Conservation (phyloP, 2,797 vertebrate species). For the Manis javanica region DNA sequence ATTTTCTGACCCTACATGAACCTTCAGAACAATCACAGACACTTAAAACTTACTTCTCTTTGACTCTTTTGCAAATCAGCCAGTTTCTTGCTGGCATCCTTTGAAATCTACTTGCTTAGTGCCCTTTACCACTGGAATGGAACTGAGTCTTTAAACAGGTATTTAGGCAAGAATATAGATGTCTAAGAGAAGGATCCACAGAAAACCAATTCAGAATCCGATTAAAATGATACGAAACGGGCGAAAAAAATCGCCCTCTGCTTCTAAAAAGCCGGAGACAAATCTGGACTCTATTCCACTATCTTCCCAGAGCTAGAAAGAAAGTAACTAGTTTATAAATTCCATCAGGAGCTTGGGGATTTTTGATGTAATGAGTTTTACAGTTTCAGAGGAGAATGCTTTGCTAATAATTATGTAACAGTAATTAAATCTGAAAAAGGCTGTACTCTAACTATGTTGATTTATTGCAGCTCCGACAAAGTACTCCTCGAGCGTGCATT, state of each 20-base stretch:
- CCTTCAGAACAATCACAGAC: neutral
- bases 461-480: constrained; percentile 91
- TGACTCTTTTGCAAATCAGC: constrained; percentile 24
- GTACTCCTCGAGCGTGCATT: constrained; percentile 89
- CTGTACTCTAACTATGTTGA: constrained; percentile 93
- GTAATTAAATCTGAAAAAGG: constrained; percentile 96
- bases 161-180: neutral
- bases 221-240: constrained; percentile 54
- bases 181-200: constrained; percentile 18
- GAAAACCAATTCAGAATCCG: constrained; percentile 48
- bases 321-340: constrained; percentile 90
- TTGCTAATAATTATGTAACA: constrained; percentile 95
- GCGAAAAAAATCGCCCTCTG: neutral
- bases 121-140: neutral
- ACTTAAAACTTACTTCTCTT: neutral
- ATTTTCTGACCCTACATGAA: neutral
- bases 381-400: constrained; percentile 91
- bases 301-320: constrained; percentile 87
- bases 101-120: constrained; percentile 38
- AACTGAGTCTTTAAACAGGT: neutral
- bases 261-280: constrained; percentile 78
- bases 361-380: constrained; percentile 93
- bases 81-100: neutral
- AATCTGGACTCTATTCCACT: constrained; percentile 82
- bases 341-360: constrained; percentile 91